Evolutionary conservation across 2,797 vertebrate species (phyloP).

Genomic region (Coreius guichenoti): DNA sequence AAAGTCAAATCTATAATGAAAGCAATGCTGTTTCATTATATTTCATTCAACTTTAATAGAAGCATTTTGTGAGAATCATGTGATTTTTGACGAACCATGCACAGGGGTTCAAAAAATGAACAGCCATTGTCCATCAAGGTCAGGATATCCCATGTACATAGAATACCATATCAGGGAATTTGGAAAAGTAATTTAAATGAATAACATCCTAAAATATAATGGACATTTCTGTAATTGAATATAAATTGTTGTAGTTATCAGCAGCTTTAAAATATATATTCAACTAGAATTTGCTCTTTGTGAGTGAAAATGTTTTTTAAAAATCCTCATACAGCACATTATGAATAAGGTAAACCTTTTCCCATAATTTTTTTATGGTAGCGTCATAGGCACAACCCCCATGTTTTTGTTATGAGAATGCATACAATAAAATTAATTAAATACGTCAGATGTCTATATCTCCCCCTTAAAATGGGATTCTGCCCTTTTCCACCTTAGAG

Average conservation of each 20-base stretch:
- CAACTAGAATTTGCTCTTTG: background rate
- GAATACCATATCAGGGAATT: background rate
- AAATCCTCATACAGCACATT: background rate
- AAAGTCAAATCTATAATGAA: background rate
- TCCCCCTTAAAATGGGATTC: background rate
- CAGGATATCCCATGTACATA: background rate
- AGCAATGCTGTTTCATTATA: background rate
- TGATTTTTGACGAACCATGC: background rate
- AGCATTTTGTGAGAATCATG: background rate
- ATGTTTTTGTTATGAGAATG: background rate
- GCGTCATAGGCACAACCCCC: background rate
- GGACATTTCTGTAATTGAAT: background rate
- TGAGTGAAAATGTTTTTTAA: background rate
- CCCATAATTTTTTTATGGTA: too few relatives aligned
- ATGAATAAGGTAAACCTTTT: background rate
- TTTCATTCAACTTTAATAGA: background rate
- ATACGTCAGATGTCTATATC: background rate
- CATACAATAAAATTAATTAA: background rate
- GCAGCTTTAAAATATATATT: background rate
- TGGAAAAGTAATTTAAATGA: background rate
- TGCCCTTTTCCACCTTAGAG: background rate
- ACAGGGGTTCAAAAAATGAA: background rate
- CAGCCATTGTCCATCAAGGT: background rate
- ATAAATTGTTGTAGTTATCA: too few relatives aligned
- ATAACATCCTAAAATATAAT: background rate